Conservation (phyloP, 1,140 invertebrate genomes). For the Lepidostoma basale region DNA sequence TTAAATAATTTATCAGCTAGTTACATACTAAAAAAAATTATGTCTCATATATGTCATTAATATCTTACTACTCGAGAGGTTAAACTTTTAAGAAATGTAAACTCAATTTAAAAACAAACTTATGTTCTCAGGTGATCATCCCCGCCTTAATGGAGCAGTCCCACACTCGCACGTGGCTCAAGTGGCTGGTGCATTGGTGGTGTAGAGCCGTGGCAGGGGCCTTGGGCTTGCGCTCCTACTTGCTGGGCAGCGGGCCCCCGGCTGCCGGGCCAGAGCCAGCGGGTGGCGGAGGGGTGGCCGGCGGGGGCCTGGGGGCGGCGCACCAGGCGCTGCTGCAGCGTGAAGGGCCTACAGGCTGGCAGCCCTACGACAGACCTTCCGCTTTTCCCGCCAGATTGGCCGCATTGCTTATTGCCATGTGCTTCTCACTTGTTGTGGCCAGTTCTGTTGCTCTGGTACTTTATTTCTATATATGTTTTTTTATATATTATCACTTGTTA, state of each 20-base stretch:
- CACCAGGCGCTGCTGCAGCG: slow-evolving; percentile 80
- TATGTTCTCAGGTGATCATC: slow-evolving; percentile 90
- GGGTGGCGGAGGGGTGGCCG: slow-evolving; percentile 49
- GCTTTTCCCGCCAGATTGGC: slow-evolving; percentile 82
- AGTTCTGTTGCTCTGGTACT: slow-evolving; percentile 76
- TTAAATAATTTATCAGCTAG: too few relatives aligned
- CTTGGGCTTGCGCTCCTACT: slow-evolving; percentile 86
- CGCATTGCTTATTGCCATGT: slow-evolving; percentile 80
- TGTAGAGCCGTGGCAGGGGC: slow-evolving; percentile 85
- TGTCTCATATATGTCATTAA: too few relatives aligned
- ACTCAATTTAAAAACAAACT: too few relatives aligned
- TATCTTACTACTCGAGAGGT: too few relatives aligned
- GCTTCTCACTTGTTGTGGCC: slow-evolving; percentile 81
- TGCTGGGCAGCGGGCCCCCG: slow-evolving; percentile 73
- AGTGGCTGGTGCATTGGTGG: slow-evolving; percentile 86
- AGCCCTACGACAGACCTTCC: slow-evolving; percentile 85
- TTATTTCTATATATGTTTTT: too few relatives aligned
- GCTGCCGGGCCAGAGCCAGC: slow-evolving; percentile 39
- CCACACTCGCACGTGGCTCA: slow-evolving; percentile 92
- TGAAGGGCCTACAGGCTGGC: slow-evolving; percentile 80
- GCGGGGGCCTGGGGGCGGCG: slow-evolving; percentile 75
- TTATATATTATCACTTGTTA: too few relatives aligned
- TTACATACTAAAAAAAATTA: too few relatives aligned
- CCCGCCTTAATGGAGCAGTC: slow-evolving; percentile 96
- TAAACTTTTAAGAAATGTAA: too few relatives aligned